A percentile compares a stretch with the other conserved stretches of the same genome.
These are phyloP conservation scores for Dinocampus coccinellae DNA, from an alignment of 2,888 invertebrate species.

Conservation along the genomic window DNA sequence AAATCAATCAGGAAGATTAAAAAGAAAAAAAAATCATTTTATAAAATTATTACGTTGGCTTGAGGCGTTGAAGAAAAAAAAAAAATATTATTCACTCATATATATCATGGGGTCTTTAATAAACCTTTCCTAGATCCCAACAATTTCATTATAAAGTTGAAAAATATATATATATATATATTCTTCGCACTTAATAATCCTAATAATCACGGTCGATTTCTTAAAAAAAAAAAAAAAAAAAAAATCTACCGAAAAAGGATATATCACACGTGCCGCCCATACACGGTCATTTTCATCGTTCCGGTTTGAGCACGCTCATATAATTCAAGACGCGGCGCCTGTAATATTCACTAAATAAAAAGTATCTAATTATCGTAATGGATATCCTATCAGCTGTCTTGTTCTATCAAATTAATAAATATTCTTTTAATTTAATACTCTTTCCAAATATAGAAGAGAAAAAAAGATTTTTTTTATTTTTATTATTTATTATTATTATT, in stretches of 20 bases:
- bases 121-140: neutral
- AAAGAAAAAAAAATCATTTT: neutral
- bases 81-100: neutral
- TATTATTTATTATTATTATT: too few relatives aligned
- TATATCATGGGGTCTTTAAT: neutral
- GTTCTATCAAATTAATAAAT: conserved; percentile 1
- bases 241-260: neutral
- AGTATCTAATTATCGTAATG: conserved; percentile 12
- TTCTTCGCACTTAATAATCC: neutral
- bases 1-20: neutral
- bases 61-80: too few relatives aligned
- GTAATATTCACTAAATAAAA: neutral
- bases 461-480: neutral
- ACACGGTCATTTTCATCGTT: neutral
- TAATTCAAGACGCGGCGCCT: neutral
- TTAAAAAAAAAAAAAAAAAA: neutral
- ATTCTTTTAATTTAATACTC: neutral
- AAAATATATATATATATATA: too few relatives aligned
- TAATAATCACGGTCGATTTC: neutral
- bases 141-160: neutral
- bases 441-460: neutral
- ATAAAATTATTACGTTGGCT: too few relatives aligned
- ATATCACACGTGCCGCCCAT: conserved; percentile 19
- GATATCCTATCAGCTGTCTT: conserved; percentile 27
- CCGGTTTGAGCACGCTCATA: neutral